Base-by-base conservation (phyloP, 2,888 invertebrate genomes). In the Ernsta delagoae region DNA sequence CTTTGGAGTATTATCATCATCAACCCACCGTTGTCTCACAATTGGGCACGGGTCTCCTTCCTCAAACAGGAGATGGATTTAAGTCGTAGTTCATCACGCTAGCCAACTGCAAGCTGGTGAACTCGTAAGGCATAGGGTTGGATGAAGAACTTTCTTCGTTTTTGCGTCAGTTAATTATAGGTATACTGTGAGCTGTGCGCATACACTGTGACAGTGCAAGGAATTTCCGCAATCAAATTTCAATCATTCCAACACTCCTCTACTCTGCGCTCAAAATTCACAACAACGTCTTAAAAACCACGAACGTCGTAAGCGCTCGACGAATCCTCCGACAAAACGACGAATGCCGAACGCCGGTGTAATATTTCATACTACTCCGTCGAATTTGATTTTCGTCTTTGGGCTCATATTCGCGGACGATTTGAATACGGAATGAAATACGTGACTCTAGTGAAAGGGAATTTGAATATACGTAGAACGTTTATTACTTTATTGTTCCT, bases 391-490 rank as follows among this genome's bases (percentile, higher is more conserved):
- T 74, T 74, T 73, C 65, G 65, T 65, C 65, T 65, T 65, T 56
- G 43, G 53, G 39, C 70, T 50, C 70, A 62, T 70, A 74, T 71
- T 65, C 67, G 65, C 34, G 70, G 71, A 54, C 71, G 71, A 74
- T 73, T 74, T 74, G 71, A 75, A 75, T 75, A 63, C 60, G 69
- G 71, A 72, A 75, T 75, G 75, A 75, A 75, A 74, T 75, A 75
- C 73, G 75, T 75, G 75, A 71, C 70, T 71, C 64, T 45, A 24
- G 50, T 68, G 71, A 71, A 70, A 70, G 54, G 43, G 66, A 66
- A 59, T 62, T 66, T 65, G 45, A 62, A 59, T 71, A 71, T 39
- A 59, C 70, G 71, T 59, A 69, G 66, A 66, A 39, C 74, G 70
- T 69, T 74, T 74, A 74, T 74, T 73, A 71, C 70, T 74, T 71